Evolutionary conservation across 1,140 invertebrate genomes (phyloP).

Genomic region (Ceratina australensis): DNA sequence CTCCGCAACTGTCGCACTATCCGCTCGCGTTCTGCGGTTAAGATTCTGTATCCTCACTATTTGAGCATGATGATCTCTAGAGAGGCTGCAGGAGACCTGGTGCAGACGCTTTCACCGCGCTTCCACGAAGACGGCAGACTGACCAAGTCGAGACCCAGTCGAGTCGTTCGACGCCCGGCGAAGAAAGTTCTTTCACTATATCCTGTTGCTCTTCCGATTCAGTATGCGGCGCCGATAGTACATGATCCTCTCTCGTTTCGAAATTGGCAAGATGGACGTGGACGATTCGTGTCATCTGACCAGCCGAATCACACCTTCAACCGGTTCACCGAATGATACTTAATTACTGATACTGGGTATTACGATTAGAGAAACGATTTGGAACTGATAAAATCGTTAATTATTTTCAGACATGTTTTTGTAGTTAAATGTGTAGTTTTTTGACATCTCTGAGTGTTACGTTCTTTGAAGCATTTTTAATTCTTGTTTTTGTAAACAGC

Average conservation of each 20-base stretch:
- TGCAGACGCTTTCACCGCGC: constrained; percentile 69
- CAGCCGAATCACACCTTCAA: neutral
- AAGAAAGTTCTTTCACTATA: constrained; percentile 74
- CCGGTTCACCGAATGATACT: neutral
- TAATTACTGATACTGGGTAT: neutral
- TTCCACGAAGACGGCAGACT: constrained; percentile 65
- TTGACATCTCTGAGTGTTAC: neutral
- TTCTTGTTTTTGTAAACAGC: too few species aligned
- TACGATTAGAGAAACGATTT: too few species aligned
- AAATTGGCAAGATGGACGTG: constrained; percentile 42
- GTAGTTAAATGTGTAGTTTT: too few species aligned
- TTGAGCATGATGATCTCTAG: constrained; percentile 26
- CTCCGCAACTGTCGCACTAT: constrained; percentile 20
- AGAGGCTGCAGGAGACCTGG: constrained; percentile 58
- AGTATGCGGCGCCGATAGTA: constrained; percentile 40
- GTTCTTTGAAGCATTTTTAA: too few species aligned
- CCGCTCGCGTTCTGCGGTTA: neutral
- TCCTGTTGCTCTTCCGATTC: constrained; percentile 53
- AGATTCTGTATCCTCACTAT: constrained; percentile 1
- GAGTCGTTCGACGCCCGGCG: constrained; percentile 58
- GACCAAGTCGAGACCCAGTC: constrained; percentile 42
- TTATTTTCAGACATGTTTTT: too few species aligned
- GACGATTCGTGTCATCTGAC: constrained; percentile 23
- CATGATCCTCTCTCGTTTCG: constrained; percentile 49
- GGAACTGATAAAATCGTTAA: too few species aligned